Evolutionary conservation across 2,113 vertebrate genomes (phyloP).

Genomic region (Lynx canadensis): DNA sequence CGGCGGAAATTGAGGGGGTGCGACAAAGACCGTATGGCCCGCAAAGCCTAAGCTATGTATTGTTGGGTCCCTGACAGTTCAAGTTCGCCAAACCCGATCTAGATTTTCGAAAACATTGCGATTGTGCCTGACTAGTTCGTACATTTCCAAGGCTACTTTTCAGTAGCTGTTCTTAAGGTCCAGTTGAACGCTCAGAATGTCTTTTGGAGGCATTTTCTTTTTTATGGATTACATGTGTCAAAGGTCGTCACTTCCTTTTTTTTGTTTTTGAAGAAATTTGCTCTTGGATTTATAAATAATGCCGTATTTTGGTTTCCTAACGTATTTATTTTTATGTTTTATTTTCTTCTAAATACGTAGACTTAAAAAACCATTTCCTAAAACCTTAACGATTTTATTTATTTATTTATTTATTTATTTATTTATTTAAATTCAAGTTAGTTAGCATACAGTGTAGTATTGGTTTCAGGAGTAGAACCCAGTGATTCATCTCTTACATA

Average conservation of each 20-base stretch:
- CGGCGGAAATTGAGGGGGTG: neutral
- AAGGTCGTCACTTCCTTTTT: neutral
- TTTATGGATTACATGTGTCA: slow-evolving; percentile 25
- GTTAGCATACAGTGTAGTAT: too few species aligned
- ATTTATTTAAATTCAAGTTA: too few species aligned
- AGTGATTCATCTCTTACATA: too few species aligned
- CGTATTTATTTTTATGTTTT: slow-evolving; percentile 35
- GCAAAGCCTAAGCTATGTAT: neutral
- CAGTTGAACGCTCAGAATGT: neutral
- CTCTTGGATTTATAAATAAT: slow-evolving; percentile 11
- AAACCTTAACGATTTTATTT: neutral
- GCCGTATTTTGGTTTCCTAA: neutral
- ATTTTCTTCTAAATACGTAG: slow-evolving; percentile 21
- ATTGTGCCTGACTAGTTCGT: neutral
- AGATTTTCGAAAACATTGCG: neutral
- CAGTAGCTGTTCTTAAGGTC: neutral
- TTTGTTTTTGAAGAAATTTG: neutral
- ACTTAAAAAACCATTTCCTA: neutral
- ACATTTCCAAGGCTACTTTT: neutral
- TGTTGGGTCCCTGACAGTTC: neutral
- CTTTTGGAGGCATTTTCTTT: slow-evolving; percentile 3
- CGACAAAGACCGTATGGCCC: neutral
- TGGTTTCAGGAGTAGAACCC: too few species aligned
- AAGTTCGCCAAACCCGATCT: neutral
- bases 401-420: too few species aligned